Base-by-base conservation (phyloP, 2,888 invertebrate genomes). In the Drosophila subquinaria region DNA sequence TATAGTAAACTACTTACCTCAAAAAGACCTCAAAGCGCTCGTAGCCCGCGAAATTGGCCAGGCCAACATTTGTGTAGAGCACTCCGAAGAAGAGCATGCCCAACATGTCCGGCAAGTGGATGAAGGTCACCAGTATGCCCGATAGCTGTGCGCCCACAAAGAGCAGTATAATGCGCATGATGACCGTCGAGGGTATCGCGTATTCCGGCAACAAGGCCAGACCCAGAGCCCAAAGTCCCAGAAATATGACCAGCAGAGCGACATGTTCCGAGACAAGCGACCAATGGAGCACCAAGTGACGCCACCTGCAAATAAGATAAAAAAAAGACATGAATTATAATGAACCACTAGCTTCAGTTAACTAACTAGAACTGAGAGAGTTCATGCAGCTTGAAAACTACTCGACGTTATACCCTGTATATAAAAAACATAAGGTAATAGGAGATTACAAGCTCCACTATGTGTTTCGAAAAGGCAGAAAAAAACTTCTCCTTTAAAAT, bases 71-170 rank as follows among this genome's bases (percentile, higher is more conserved):
- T 53, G 93, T 91, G 59, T 94, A 93, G 9, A 94, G 88, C 4
- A 95, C 94, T 11, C 95, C 95, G 57, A 94, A 94, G 50, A 95
- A 91, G 1, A 95, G 90, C 95, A 95, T 95, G 13, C 95, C 95
- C 65, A 95, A 92, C 89, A 95, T 93, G 6, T 95, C 95, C 0
- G 95, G 93, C 73, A 93, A 61, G 38, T 86, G 82, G 3, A 91
- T 56, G 8, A 91, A 89, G 48, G 90, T 88, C 38, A 91, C 91
- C 68, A 93, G 61, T n/a, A 92, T 82, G 0, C 93, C 93, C 10
- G 85, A 71, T 27, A 91, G 69, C 66, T 93, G 91, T 8, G 93
- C 93, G 2, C 93, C 92, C 60, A 92, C 89, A 76, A 93, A 92
- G 2, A 93, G 78, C 57, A 92, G 89, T 52, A 88, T 85, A 61